Conservation (phyloP, 1,140 invertebrate species). For the Zaprionus ornatus region DNA sequence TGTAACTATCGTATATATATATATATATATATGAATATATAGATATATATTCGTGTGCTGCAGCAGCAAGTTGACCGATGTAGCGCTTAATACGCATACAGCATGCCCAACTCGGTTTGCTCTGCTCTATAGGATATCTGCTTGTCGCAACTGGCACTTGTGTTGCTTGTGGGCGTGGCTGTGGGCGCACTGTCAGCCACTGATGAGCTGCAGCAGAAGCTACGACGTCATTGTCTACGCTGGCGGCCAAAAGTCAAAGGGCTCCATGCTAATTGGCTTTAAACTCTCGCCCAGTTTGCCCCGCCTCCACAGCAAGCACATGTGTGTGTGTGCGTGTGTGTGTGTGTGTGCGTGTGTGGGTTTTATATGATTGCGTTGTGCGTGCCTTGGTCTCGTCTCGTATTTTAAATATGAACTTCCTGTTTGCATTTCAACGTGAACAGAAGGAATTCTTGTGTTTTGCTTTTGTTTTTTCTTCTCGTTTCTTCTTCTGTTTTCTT, state of each 20-base stretch:
- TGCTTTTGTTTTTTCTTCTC: constrained; percentile 7
- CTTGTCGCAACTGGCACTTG: neutral
- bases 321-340: neutral
- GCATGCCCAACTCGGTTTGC: neutral
- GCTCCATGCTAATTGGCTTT: constrained; percentile 71
- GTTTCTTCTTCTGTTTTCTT: constrained; percentile 28
- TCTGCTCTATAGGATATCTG: neutral
- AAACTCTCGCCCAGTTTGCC: constrained; percentile 21
- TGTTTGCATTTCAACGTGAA: constrained; percentile 57
- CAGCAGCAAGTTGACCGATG: neutral
- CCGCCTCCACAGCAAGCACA: neutral
- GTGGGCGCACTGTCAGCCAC: constrained; percentile 19
- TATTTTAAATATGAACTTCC: constrained; percentile 76
- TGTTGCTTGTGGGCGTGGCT: constrained; percentile 6
- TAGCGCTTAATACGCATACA: neutral
- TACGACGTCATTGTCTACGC: constrained; percentile 38
- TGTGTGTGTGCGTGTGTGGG: constrained; percentile 8
- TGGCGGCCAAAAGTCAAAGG: constrained; percentile 61
- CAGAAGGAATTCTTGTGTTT: constrained; percentile 30
- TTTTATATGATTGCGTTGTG: constrained; percentile 11
- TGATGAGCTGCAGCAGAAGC: constrained; percentile 20
- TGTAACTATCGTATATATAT: neutral
- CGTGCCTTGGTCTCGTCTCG: constrained; percentile 58
- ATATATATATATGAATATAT: neutral
- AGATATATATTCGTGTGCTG: neutral